Percentiles rank a stretch among this genome's conserved stretches.
Evolutionary conservation across 2,888 invertebrate species (phyloP).

Genomic region (Meteorus cinctellus): DNA sequence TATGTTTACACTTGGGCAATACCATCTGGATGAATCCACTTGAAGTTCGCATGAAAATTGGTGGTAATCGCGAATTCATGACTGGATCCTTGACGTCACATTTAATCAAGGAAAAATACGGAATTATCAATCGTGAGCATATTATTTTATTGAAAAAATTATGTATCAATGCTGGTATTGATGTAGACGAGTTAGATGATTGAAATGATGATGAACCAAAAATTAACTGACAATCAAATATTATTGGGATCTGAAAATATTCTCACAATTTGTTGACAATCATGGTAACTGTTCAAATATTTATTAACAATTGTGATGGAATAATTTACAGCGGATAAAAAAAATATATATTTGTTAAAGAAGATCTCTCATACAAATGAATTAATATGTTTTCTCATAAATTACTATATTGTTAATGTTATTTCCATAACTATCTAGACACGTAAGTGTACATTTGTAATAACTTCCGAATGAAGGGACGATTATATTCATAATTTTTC

Average conservation of each 20-base stretch:
- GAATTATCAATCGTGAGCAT: slow-evolving; percentile 74
- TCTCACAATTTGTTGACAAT: not conserved
- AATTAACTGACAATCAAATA: not conserved
- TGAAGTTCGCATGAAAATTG: slow-evolving; percentile 76
- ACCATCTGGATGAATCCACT: slow-evolving; percentile 80
- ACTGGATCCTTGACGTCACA: slow-evolving; percentile 76
- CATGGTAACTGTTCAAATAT: not conserved
- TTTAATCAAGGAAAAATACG: slow-evolving; percentile 74
- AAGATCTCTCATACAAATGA: too few relatives aligned
- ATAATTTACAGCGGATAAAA: not conserved
- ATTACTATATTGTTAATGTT: too few relatives aligned
- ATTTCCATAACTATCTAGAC: too few relatives aligned
- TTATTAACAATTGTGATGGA: not conserved
- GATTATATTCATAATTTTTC: not conserved
- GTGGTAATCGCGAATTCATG: slow-evolving; percentile 74
- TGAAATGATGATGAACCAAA: not conserved
- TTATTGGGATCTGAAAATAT: not conserved
- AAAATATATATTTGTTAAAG: too few relatives aligned
- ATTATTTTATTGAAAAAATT: slow-evolving; percentile 74
- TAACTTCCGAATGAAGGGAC: too few relatives aligned
- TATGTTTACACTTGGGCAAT: slow-evolving; percentile 77
- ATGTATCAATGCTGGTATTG: slow-evolving; percentile 68
- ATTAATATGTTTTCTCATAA: too few relatives aligned
- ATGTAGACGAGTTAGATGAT: slow-evolving; percentile 37
- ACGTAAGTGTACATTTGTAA: too few relatives aligned